A percentile compares a stretch with the other conserved stretches of the same genome.
phyloP scores from a whole-genome alignment of 2,797 vertebrate species.

The Sebastes oblongus region DNA sequence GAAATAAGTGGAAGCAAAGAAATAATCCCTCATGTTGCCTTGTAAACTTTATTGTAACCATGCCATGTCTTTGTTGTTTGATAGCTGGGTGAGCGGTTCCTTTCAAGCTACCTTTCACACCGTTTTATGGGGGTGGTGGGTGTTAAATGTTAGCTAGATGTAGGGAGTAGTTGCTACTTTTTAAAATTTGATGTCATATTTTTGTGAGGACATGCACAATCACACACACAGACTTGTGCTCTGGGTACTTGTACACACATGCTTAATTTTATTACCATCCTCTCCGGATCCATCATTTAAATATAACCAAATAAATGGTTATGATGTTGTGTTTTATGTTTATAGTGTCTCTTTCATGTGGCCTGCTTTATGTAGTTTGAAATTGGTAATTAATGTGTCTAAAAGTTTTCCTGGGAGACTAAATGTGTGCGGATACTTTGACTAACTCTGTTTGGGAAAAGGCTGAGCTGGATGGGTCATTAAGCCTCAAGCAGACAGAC shows the following conservation, averaged over 20 bases:
- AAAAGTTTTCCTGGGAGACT: slow-evolving; percentile 47
- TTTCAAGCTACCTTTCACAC: background rate
- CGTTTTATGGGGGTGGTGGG: background rate
- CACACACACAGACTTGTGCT: background rate
- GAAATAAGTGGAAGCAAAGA: background rate
- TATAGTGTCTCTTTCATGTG: slow-evolving; percentile 23
- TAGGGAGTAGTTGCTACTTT: background rate
- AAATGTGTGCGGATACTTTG: slow-evolving; percentile 15
- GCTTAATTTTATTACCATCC: slow-evolving; percentile 19
- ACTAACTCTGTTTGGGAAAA: slow-evolving; percentile 32
- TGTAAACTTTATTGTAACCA: slow-evolving; percentile 17
- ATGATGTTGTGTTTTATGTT: slow-evolving; percentile 26
- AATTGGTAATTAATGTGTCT: slow-evolving; percentile 40
- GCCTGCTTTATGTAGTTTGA: slow-evolving; percentile 54
- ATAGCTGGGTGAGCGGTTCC: background rate
- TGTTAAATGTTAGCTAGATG: background rate
- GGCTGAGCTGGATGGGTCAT: slow-evolving; percentile 55
- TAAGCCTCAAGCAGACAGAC: slow-evolving; percentile 38
- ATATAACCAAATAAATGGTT: slow-evolving; percentile 18
- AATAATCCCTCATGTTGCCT: background rate
- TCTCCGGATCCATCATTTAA: slow-evolving; percentile 6
- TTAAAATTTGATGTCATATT: background rate
- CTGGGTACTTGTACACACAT: background rate
- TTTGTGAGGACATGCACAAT: background rate
- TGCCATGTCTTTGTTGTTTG: background rate